These are phyloP conservation scores for Acrossocheilus wenchowensis DNA, from an alignment of 2,797 vertebrate genomes.

Conservation along the genomic window DNA sequence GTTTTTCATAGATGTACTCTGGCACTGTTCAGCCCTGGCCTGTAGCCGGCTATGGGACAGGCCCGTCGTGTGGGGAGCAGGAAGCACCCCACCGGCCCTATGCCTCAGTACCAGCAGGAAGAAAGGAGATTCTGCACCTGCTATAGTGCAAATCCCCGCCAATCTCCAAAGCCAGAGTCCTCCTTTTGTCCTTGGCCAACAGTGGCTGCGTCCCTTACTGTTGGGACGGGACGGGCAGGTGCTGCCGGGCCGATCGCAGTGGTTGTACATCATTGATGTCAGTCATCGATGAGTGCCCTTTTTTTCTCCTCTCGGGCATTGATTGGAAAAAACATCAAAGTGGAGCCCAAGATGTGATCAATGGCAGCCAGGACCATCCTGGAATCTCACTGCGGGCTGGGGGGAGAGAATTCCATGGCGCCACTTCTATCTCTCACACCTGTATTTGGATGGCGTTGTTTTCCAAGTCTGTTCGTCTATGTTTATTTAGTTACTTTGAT, in stretches of 20 bases:
- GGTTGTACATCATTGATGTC: conserved; percentile 68
- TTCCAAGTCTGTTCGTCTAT: background rate
- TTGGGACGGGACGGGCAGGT: conserved; percentile 65
- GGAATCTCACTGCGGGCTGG: conserved; percentile 52
- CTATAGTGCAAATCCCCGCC: conserved; percentile 50
- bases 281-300: conserved; percentile 61
- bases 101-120: conserved; percentile 57
- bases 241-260: conserved; percentile 58
- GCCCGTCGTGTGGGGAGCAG: conserved; percentile 55
- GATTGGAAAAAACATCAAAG: conserved; percentile 61
- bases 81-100: conserved; percentile 59
- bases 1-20: conserved; percentile 45
- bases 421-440: conserved; percentile 6
- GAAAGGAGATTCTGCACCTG: conserved; percentile 64
- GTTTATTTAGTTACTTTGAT: conserved; percentile 16
- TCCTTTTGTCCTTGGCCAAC: conserved; percentile 63
- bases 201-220: conserved; percentile 57
- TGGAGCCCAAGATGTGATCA: conserved; percentile 63
- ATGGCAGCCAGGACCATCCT: conserved; percentile 55
- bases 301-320: conserved; percentile 58
- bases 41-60: conserved; percentile 52
- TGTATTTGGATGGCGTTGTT: conserved; percentile 8
- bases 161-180: conserved; percentile 54
- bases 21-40: conserved; percentile 55
- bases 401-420: conserved; percentile 45